Evolutionary conservation across 2,888 invertebrate genomes (phyloP), one percentile per base, ranked within the genome.

Genomic region (Anoplius nigerrimus): DNA sequence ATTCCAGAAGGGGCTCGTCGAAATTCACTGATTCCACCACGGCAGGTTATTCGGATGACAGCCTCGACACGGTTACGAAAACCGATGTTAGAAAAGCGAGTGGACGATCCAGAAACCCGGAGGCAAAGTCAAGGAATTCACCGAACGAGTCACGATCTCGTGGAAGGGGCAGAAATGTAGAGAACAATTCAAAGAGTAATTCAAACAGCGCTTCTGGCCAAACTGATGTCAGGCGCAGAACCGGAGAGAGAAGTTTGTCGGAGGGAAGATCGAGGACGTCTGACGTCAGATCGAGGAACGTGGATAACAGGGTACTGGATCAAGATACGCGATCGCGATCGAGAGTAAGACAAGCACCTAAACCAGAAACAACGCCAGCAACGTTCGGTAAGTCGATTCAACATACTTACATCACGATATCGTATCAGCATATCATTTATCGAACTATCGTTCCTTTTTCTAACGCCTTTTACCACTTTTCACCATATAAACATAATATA

Each of bases 1-100:
- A 22, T 5, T 62, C 67, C 5, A 70, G 79, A 22, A 76, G 83
- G 69, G 81, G 80, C 22, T 69, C 74, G 0, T 80, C 79, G 0
- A 78, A 68, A 43, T 76, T 72, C 48, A 59, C 18, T 13, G 76
- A 69, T 6, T n/a, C 16, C 1, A 56, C 18, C 5, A 64, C 63
- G 2, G 66, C 72, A 1, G 63, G 57, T 0, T 80, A 56, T n/a
- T 2, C 73, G 61, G 53, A 64, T 43, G 16, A 8, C 46, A 11
- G 48, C 55, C 15, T 45, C 46, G n/a, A 18, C 13, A 46, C 71
- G 8, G 71, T 62, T 45, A 66, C 56, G 2, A 75, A 56, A 43
- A 53, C 4, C 16, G 54, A 58, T 4, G 52, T 68, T 6, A 55
- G 62, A 15, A 27, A 66, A 71, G 69, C 18, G 60, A 15, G 11